Percentiles rank a stretch among this genome's conserved stretches.
Evolutionary conservation across 2,888 invertebrate species (phyloP).

Genomic region (Steinernema carpocapsae): DNA sequence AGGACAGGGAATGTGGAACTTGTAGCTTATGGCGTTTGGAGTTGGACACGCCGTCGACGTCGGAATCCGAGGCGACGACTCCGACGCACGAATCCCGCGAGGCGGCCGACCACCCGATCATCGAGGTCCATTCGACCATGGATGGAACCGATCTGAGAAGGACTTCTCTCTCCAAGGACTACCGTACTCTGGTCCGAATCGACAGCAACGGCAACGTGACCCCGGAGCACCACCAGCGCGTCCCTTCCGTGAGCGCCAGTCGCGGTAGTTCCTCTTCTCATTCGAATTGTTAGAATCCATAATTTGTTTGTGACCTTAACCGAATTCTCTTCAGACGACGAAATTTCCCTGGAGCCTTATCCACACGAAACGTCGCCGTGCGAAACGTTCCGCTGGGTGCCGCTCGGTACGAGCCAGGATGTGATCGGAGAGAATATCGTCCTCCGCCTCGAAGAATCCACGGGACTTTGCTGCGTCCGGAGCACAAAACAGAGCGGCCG

Average conservation of each 20-base stretch:
- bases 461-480: slow-evolving; percentile 10
- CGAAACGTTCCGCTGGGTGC: slow-evolving; percentile 12
- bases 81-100: background rate
- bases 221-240: slow-evolving; percentile 1
- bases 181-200: slow-evolving; percentile 9
- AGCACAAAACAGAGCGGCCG: slow-evolving; percentile 15
- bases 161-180: background rate
- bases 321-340: background rate
- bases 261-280: slow-evolving; percentile 11
- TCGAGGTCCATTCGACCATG: slow-evolving; percentile 30
- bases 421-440: slow-evolving; percentile 15
- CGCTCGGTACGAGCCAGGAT: background rate
- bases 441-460: slow-evolving; percentile 20
- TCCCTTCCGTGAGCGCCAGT: background rate
- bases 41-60: background rate
- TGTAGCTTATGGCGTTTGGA: slow-evolving; percentile 29
- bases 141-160: slow-evolving; percentile 7
- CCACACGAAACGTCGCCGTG: slow-evolving; percentile 1
- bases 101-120: slow-evolving; percentile 3
- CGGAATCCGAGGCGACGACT: background rate
- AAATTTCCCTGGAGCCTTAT: slow-evolving; percentile 23
- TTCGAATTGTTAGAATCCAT: slow-evolving; percentile 7
- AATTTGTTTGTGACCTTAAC: background rate
- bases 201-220: slow-evolving; percentile 26
- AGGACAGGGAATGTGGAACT: slow-evolving; percentile 18